Percentiles rank a stretch among this genome's conserved stretches.
Conservation (phyloP, 2,113 vertebrate genomes). For the Microcebus griseorufus region DNA sequence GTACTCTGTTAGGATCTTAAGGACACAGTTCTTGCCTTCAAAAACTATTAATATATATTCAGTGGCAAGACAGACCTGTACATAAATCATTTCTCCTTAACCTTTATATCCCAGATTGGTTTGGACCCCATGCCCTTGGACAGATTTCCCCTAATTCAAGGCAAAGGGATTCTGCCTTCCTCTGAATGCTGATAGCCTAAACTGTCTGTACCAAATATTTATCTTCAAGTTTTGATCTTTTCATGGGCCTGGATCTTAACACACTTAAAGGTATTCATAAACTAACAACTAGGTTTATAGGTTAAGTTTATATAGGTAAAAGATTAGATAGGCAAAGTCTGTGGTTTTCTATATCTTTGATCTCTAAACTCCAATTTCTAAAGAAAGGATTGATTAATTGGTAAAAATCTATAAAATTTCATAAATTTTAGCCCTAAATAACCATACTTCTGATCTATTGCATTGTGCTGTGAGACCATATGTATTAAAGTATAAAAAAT, state of each 20-base stretch:
- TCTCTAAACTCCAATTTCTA: neutral
- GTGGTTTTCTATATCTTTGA: neutral
- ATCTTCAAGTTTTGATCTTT: neutral
- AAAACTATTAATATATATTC: neutral
- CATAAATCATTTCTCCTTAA: neutral
- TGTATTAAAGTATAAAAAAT: conserved; percentile 30
- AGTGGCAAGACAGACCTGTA: neutral
- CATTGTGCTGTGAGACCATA: neutral
- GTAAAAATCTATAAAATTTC: neutral
- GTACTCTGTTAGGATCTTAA: neutral
- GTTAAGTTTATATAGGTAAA: neutral
- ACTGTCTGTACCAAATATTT: neutral
- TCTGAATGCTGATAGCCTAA: neutral
- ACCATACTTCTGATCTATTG: neutral
- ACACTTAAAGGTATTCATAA: neutral
- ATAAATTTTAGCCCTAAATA: neutral
- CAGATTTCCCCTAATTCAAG: neutral
- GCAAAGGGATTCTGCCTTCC: neutral
- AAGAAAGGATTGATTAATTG: neutral
- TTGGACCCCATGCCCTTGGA: neutral
- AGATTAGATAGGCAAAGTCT: neutral
- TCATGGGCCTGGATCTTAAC: neutral
- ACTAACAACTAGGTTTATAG: neutral
- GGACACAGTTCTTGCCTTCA: neutral
- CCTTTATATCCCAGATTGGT: neutral